Base-by-base conservation (phyloP, 2,888 invertebrate species). In the Scaptomyza caliginosa region DNA sequence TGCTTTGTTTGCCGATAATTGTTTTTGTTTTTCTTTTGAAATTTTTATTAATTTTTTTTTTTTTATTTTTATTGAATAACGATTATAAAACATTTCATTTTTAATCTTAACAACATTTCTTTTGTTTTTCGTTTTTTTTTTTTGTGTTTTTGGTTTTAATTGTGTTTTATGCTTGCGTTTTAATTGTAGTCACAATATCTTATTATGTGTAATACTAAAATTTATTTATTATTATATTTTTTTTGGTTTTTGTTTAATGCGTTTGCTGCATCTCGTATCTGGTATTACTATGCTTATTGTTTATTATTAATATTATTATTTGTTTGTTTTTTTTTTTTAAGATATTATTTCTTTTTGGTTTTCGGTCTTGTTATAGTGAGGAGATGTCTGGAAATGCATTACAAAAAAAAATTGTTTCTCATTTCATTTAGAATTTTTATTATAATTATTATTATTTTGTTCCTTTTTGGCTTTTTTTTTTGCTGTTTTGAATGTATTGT, bases 61-160 rank as follows among this genome's bases (percentile, higher is more conserved):
- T 76, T 65, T 65, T 77, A 74, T 80, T 81, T 82, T 86, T 84
- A 86, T 84, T 88, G 88, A 77, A 86, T 91, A 91, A 91, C 91
- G 91, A 89, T 91, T 91, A 91, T 91, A 91, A 91, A 91, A 91
- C 91, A 91, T 90, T 91, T 91, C 90, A 91, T 90, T 91, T 89
- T 89, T 88, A 89, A 89, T 90, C 89, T 91, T 91, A 90, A 91
- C 90, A 91, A 90, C 90, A 89, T 87, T 89, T 84, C 86, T 77
- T 87, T 51, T 43, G 56, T 67, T 64, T 62, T 45, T 49, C 45
- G 43, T 69, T 38, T 11, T 54, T 57, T 49, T n/a, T 68, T 54
- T 49, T 64, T 56, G 48, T 77, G 23, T 67, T 58, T 51, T 55
- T n/a, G n/a, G n/a, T 46, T 73, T 55, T 63, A 42, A n/a, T n/a